Evolutionary conservation across 2,888 invertebrate genomes (phyloP), one percentile per base, ranked within the genome.

Genomic region (Aphrophora alni): DNA sequence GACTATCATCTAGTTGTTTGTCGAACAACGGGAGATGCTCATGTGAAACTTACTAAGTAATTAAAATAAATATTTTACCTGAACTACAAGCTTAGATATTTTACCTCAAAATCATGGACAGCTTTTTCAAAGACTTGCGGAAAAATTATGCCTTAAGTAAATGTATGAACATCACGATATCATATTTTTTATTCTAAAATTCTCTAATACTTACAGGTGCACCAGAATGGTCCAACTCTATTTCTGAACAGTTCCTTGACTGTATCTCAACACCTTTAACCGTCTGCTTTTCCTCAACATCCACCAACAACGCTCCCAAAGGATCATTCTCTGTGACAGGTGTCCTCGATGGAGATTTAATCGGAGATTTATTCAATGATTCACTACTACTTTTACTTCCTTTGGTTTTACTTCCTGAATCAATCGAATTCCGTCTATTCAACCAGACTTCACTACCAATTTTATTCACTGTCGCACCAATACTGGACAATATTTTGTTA

Each of bases 291-390:
- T 83, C 82, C 75, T 89, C 89, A 12, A 79, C 88, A 72, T 89
- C 89, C 77, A 88, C 88, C 77, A 88, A 86, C 0, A 97, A 90
- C 4, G 97, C 96, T 7, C 97, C 98, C 26, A 98, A 89, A 0
- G 98, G 98, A 89, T 98, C 98, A 88, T 97, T 97, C 86, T 95
- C 93, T 0, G 97, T 95, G 0, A 98, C 97, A 0, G 96, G 95
- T 1, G 96, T 97, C 80, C 96, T 91, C 44, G 93, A 93, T 0
- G 94, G 86, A 59, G 85, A 85, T 79, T 84, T 84, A 1, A 85
- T 81, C 71, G 85, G 85, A 7, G 85, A 84, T 38, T 81, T 82
- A 59, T 82, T 82, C 69, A 83, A 74, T 21, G 82, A 82, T 25
- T 83, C 82, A 77, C 74, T 51, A 33, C 78, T 80, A 25, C 77